Evolutionary conservation across 2,888 invertebrate genomes (phyloP).

Genomic region (Xiphydria camelus): DNA sequence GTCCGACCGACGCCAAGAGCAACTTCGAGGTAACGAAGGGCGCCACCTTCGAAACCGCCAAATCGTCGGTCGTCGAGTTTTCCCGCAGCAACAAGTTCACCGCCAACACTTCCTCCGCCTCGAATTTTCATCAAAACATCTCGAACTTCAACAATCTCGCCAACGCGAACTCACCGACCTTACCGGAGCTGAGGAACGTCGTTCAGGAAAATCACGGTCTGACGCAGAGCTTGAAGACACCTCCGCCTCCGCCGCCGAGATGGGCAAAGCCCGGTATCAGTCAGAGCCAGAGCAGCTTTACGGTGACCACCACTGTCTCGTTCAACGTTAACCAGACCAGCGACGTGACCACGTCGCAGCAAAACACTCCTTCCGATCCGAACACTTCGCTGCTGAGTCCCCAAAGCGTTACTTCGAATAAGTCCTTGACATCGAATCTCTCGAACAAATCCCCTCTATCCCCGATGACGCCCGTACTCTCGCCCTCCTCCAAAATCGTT

Average conservation of each 20-base stretch:
- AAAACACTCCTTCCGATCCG: conserved; percentile 51
- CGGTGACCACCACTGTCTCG: conserved; percentile 84
- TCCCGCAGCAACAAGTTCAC: conserved; percentile 43
- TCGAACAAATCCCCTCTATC: conserved; percentile 42
- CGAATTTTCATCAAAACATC: conserved; percentile 50
- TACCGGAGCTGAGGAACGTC: conserved; percentile 41
- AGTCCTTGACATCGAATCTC: conserved; percentile 47
- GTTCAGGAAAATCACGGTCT: conserved; percentile 32
- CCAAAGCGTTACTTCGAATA: conserved; percentile 48
- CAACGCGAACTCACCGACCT: conserved; percentile 35
- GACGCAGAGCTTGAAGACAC: conserved; percentile 60
- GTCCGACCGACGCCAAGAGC: conserved; percentile 38
- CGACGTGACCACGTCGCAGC: conserved; percentile 31
- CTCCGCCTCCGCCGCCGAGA: conserved; percentile 82
- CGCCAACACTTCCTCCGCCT: conserved; percentile 36
- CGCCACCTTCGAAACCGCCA: conserved; percentile 28
- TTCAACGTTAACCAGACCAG: conserved; percentile 69
- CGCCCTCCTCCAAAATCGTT: conserved; percentile 46
- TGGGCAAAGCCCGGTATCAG: conserved; percentile 78
- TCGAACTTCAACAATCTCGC: conserved; percentile 42
- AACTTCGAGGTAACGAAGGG: conserved; percentile 25
- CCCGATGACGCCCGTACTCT: conserved; percentile 43
- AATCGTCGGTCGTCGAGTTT: conserved; percentile 19
- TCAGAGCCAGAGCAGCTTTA: conserved; percentile 69
- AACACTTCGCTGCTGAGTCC: conserved; percentile 50